Conservation (phyloP, 2,113 vertebrate genomes). For the Pogona vitticeps region DNA sequence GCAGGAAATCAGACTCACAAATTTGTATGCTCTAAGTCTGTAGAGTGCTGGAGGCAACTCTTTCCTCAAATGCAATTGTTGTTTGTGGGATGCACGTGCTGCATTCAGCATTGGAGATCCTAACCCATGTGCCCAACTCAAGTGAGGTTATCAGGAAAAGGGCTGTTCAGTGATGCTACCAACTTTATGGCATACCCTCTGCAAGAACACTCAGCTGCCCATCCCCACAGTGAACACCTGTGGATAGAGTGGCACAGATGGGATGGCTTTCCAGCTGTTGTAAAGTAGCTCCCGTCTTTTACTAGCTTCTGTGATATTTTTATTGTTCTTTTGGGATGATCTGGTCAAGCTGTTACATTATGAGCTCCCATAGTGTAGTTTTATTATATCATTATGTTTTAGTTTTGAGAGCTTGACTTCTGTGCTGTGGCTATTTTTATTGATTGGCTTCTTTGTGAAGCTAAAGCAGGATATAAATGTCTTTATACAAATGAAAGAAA, state of each 20-base stretch:
- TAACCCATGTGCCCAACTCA: background rate
- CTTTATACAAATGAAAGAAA: background rate
- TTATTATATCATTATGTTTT: background rate
- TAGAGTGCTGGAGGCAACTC: background rate
- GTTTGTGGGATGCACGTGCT: background rate
- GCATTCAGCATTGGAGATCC: background rate
- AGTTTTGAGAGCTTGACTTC: background rate
- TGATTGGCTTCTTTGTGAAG: background rate
- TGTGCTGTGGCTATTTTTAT: background rate
- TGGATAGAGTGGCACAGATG: background rate
- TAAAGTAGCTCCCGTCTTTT: background rate
- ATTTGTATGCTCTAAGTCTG: background rate
- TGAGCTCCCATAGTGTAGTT: background rate
- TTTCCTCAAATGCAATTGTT: background rate
- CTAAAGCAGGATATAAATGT: background rate
- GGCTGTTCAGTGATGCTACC: background rate
- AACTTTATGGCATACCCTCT: background rate
- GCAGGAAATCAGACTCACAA: background rate
- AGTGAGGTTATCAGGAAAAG: background rate
- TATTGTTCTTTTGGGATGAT: background rate
- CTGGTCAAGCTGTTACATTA: background rate
- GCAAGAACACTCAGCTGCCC: background rate
- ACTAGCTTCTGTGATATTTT: conserved; percentile 1
- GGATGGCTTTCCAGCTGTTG: background rate
- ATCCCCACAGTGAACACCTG: background rate